phyloP scores from a whole-genome alignment of 2,888 invertebrate genomes.

The Orthosia incerta region DNA sequence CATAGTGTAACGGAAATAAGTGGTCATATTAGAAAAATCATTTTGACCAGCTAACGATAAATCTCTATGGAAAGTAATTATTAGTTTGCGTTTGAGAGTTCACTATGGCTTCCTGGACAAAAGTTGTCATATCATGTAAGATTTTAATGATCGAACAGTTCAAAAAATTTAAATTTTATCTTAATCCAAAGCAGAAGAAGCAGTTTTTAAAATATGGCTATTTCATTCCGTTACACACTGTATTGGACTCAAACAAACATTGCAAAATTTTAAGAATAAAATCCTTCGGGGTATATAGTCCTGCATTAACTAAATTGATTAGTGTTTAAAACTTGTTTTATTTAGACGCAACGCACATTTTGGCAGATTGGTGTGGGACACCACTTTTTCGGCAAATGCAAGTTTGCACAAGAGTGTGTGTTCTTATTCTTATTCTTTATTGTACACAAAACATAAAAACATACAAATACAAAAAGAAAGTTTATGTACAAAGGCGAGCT shows the following conservation, averaged over 20 bases:
- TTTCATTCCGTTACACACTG: not conserved
- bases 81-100: too few species aligned
- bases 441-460: too few species aligned
- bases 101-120: too few species aligned
- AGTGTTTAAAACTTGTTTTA: not conserved
- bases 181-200: too few species aligned
- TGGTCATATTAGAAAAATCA: too few species aligned
- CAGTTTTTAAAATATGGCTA: too few species aligned
- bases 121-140: conserved; percentile 95
- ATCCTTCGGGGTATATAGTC: not conserved
- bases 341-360: fast-evolving
- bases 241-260: not conserved
- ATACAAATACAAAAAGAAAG: too few species aligned
- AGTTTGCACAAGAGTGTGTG: not conserved
- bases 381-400: not conserved
- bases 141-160: conserved; percentile 96
- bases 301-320: not conserved
- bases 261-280: not conserved
- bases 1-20: too few species aligned
- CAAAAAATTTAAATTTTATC: conserved; percentile 91
- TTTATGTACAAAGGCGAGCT: too few species aligned
- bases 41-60: too few species aligned
- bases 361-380: not conserved
- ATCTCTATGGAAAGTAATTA: too few species aligned
- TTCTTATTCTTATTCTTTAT: too few species aligned